phyloP scores from a whole-genome alignment of 2,113 vertebrate species.

The Equus quagga region DNA sequence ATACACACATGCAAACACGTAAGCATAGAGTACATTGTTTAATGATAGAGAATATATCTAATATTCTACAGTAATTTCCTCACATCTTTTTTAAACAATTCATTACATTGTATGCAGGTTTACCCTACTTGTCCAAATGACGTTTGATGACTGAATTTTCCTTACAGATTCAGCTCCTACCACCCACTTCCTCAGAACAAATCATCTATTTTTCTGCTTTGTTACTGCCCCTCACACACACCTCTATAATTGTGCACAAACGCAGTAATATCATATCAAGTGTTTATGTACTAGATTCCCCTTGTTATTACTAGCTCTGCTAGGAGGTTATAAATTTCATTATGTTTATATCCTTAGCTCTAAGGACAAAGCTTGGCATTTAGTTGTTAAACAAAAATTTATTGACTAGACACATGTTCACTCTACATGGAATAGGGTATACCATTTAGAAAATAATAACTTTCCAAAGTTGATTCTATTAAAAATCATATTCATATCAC shows the following conservation, averaged over 20 bases:
- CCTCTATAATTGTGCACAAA: not conserved
- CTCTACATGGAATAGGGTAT: not conserved
- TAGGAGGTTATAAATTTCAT: not conserved
- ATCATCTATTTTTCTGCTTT: not conserved
- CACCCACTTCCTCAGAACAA: not conserved
- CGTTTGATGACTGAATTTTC: not conserved
- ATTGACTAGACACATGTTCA: not conserved
- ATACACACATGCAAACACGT: not conserved
- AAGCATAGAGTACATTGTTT: not conserved
- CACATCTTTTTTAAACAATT: not conserved
- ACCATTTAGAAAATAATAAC: not conserved
- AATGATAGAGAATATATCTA: not conserved
- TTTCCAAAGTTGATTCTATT: not conserved
- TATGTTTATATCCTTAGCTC: not conserved
- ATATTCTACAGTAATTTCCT: not conserved
- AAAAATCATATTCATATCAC: not conserved
- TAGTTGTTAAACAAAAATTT: not conserved
- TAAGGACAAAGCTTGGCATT: not conserved
- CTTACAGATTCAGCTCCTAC: not conserved
- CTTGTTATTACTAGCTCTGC: not conserved
- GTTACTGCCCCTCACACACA: not conserved
- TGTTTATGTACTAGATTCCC: not conserved
- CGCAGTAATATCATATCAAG: not conserved
- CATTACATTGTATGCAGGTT: not conserved
- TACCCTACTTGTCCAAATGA: not conserved